A percentile compares a stretch with the other conserved stretches of the same genome.
Evolutionary conservation across 2,113 vertebrate species (phyloP).

Genomic region (Syngnathoides biaculeatus): DNA sequence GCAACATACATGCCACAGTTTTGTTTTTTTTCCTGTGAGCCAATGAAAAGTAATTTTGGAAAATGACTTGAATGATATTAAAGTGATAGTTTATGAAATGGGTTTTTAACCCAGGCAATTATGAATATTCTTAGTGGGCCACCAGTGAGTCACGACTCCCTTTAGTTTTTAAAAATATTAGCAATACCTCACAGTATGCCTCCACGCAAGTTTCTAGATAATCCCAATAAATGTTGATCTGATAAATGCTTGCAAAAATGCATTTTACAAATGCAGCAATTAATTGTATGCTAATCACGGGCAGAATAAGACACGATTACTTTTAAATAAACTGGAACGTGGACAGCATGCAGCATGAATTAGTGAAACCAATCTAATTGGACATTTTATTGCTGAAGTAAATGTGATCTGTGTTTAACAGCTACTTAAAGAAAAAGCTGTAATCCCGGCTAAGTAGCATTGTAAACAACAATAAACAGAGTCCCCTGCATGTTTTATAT

Average conservation of each 20-base stretch:
- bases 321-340: neutral
- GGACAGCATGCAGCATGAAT: slow-evolving; percentile 5
- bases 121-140: neutral
- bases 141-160: neutral
- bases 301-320: slow-evolving; percentile 2
- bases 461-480: slow-evolving; percentile 12
- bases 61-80: neutral
- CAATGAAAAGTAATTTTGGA: too few relatives aligned
- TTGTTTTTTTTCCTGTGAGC: too few relatives aligned
- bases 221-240: neutral
- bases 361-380: slow-evolving; percentile 12
- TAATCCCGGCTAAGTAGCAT: slow-evolving; percentile 13
- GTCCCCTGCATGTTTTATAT: slow-evolving; percentile 7
- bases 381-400: slow-evolving; percentile 13
- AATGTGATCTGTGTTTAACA: slow-evolving; percentile 14
- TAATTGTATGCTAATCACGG: neutral
- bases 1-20: too few relatives aligned
- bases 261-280: neutral
- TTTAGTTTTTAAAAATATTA: neutral
- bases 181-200: neutral
- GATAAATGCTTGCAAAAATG: neutral
- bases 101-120: neutral
- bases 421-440: slow-evolving; percentile 13
- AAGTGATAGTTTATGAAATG: neutral
- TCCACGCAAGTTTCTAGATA: neutral